Conservation (phyloP, 2,113 vertebrate genomes). For the Oryzias celebensis region DNA sequence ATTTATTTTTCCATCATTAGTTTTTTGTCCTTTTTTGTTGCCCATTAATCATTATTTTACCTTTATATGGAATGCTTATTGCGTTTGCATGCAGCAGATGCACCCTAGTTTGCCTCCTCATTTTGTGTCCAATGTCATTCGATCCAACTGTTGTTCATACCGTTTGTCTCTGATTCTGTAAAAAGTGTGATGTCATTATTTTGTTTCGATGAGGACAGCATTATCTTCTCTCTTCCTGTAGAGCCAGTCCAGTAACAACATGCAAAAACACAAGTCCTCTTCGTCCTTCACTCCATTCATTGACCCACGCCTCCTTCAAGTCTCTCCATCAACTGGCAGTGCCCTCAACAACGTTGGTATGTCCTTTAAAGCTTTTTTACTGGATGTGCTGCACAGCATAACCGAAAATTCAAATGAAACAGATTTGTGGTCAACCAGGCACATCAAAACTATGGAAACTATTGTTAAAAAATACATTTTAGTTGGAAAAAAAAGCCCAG, state of each 20-base stretch:
- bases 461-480: not conserved
- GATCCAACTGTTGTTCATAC: not conserved
- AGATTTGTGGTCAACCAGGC: not conserved
- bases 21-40: conserved; percentile 23
- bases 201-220: not conserved
- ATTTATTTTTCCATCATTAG: conserved; percentile 30
- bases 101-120: conserved; percentile 44
- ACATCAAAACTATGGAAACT: not conserved
- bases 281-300: conserved; percentile 99
- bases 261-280: conserved; percentile 99
- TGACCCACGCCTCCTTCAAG: conserved; percentile 97
- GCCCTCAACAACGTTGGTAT: conserved; percentile 95
- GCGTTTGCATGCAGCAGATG: conserved; percentile 35
- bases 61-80: conserved; percentile 21
- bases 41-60: conserved; percentile 26
- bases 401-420: not conserved
- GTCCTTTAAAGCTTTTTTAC: conserved; percentile 51
- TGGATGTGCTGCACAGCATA: not conserved
- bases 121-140: not conserved
- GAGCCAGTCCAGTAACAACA: conserved; percentile 97
- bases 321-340: conserved; percentile 95
- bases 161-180: not conserved
- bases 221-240: conserved; percentile 45
- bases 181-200: not conserved
- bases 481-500: too few species aligned